Conservation (phyloP, 2,113 vertebrate genomes). For the Neogale vison region DNA sequence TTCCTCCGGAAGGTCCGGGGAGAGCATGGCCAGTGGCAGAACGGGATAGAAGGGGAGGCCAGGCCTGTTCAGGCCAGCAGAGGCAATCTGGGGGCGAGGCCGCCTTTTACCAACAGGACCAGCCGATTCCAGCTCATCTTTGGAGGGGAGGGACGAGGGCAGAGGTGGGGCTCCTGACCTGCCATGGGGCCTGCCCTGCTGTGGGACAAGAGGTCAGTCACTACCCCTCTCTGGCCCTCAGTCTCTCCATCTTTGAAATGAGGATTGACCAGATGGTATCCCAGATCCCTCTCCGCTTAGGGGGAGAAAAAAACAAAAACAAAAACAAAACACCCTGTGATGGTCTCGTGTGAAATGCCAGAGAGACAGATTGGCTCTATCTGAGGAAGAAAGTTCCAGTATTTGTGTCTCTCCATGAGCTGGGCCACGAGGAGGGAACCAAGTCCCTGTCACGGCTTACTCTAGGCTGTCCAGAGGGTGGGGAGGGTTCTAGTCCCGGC, state of each 20-base stretch:
- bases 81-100: too few species aligned
- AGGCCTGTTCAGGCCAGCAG: not conserved
- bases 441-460: not conserved
- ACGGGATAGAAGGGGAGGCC: not conserved
- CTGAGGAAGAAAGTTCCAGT: not conserved
- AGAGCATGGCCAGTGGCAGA: fast-evolving
- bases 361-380: too few species aligned
- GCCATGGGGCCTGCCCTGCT: not conserved
- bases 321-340: too few species aligned
- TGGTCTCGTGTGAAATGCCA: not conserved
- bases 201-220: fast-evolving
- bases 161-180: not conserved
- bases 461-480: fast-evolving
- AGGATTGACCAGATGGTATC: not conserved
- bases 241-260: not conserved
- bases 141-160: too few species aligned
- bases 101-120: too few species aligned
- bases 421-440: too few species aligned
- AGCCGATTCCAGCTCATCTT: not conserved
- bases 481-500: not conserved
- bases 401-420: fast-evolving
- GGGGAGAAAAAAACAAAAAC: too few species aligned
- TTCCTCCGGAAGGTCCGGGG: not conserved
- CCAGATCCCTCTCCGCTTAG: not conserved
- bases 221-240: not conserved